Evolutionary conservation across 2,888 invertebrate genomes (phyloP).

Genomic region (Harmothoe impar): DNA sequence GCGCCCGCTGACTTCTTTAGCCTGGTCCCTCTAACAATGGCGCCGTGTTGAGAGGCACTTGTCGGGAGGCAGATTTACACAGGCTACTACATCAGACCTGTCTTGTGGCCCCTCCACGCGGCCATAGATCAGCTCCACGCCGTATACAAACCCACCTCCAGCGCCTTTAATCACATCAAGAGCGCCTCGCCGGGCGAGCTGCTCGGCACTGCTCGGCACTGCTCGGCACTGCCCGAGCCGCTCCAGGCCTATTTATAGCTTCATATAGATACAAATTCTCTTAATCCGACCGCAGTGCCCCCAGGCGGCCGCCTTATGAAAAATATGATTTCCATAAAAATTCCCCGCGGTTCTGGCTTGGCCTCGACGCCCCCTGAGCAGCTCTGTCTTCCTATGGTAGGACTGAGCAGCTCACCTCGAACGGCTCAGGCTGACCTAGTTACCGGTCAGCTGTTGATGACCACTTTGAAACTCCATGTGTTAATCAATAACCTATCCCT

Average conservation of each 20-base stretch:
- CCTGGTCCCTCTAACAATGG: not conserved
- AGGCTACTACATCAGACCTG: not conserved
- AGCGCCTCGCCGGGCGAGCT: not conserved
- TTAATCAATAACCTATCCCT: no score
- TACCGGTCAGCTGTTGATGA: not conserved
- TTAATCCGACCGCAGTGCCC: slow-evolving; percentile 27
- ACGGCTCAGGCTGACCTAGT: not conserved
- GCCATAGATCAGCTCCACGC: not conserved
- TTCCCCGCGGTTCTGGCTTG: slow-evolving; percentile 9
- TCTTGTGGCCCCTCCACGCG: not conserved
- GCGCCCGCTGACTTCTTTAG: no score
- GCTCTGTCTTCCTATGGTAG: not conserved
- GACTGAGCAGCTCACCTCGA: not conserved
- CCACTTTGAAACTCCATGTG: no score
- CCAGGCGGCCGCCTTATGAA: not conserved
- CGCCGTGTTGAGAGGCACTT: not conserved
- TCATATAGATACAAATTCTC: slow-evolving; percentile 46
- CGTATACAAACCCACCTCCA: slow-evolving; percentile 14
- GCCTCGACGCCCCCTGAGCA: slow-evolving; percentile 4
- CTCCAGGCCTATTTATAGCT: slow-evolving; percentile 3
- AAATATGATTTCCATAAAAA: slow-evolving; percentile 53
- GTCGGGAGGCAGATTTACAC: not conserved
- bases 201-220: no score
- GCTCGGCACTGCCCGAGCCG: not conserved
- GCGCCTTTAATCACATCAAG: not conserved